phyloP scores from a whole-genome alignment of 1,140 invertebrate species.

The Choristoneura fumiferana region DNA sequence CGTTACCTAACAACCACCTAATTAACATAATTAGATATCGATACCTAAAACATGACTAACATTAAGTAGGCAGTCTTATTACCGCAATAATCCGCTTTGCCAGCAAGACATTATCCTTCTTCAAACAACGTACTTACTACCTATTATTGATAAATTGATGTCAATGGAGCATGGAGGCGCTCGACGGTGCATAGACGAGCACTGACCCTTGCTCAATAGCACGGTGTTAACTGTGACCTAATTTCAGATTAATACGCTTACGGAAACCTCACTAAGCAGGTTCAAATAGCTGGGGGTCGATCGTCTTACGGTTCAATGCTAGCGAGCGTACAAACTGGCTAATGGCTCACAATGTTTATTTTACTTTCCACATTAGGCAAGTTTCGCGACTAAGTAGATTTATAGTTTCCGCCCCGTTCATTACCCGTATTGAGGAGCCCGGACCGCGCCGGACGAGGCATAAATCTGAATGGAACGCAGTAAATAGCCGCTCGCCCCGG shows the following conservation, averaged over 20 bases:
- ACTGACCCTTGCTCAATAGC: slow-evolving; percentile 66
- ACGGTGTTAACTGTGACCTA: slow-evolving; percentile 70
- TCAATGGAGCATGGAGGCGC: slow-evolving; percentile 19
- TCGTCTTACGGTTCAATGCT: slow-evolving; percentile 41
- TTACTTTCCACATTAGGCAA: slow-evolving; percentile 66
- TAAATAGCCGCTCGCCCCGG: slow-evolving; percentile 50
- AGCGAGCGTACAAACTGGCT: slow-evolving; percentile 42
- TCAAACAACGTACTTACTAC: neutral
- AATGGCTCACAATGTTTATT: slow-evolving; percentile 58
- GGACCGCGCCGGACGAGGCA: slow-evolving; percentile 44
- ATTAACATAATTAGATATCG: no score
- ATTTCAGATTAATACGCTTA: slow-evolving; percentile 77
- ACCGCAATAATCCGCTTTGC: slow-evolving; percentile 2
- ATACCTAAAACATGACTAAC: no score
- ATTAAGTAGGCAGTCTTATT: no score
- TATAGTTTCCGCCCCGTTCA: slow-evolving; percentile 76
- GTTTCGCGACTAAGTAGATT: slow-evolving; percentile 71
- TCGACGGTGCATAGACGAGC: slow-evolving; percentile 36
- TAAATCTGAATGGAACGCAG: slow-evolving; percentile 72
- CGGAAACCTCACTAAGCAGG: slow-evolving; percentile 76
- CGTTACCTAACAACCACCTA: no score
- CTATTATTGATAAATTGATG: slow-evolving; percentile 30
- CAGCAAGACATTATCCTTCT: slow-evolving; percentile 13
- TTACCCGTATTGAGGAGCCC: slow-evolving; percentile 69
- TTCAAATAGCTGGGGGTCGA: slow-evolving; percentile 66